Evolutionary conservation across 2,113 vertebrate genomes (phyloP).

Genomic region (Gasterosteus nipponicus): DNA sequence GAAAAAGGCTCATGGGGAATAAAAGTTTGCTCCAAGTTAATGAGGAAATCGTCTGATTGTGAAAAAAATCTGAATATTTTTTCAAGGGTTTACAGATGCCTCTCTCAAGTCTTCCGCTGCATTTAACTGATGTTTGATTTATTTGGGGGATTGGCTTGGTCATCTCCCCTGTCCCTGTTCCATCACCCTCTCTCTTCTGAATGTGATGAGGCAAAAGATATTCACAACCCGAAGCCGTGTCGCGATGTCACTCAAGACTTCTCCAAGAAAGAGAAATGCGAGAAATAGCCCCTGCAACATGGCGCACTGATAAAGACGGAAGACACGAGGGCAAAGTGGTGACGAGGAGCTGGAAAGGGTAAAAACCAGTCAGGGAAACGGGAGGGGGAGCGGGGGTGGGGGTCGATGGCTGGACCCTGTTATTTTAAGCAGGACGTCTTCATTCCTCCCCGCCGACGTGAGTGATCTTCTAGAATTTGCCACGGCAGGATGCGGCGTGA

Average conservation of each 20-base stretch:
- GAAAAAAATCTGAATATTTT: not conserved
- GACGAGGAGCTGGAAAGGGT: slow-evolving; percentile 57
- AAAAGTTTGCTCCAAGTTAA: slow-evolving; percentile 9
- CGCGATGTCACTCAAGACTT: slow-evolving; percentile 48
- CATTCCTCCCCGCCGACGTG: slow-evolving; percentile 74
- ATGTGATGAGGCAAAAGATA: slow-evolving; percentile 59
- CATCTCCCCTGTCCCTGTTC: slow-evolving; percentile 11
- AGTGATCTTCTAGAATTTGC: slow-evolving; percentile 73
- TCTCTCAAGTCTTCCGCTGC: slow-evolving; percentile 6
- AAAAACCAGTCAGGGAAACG: slow-evolving; percentile 14
- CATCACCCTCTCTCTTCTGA: slow-evolving; percentile 20
- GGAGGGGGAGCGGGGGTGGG: not conserved
- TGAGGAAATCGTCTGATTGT: slow-evolving; percentile 14
- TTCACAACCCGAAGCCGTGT: slow-evolving; percentile 49
- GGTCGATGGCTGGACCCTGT: slow-evolving; percentile 36
- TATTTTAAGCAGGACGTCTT: slow-evolving; percentile 75
- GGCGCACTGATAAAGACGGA: slow-evolving; percentile 64
- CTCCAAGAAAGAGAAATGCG: slow-evolving; percentile 44
- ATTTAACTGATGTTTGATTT: not conserved
- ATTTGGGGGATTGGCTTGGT: not conserved
- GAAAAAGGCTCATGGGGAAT: slow-evolving; percentile 7
- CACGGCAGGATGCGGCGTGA: slow-evolving; percentile 69
- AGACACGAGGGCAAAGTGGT: slow-evolving; percentile 55
- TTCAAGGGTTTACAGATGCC: not conserved
- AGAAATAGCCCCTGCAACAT: slow-evolving; percentile 42